Percentiles rank a stretch among this genome's conserved stretches.
Evolutionary conservation across 2,113 vertebrate species (phyloP).

Genomic region (Ia io): DNA sequence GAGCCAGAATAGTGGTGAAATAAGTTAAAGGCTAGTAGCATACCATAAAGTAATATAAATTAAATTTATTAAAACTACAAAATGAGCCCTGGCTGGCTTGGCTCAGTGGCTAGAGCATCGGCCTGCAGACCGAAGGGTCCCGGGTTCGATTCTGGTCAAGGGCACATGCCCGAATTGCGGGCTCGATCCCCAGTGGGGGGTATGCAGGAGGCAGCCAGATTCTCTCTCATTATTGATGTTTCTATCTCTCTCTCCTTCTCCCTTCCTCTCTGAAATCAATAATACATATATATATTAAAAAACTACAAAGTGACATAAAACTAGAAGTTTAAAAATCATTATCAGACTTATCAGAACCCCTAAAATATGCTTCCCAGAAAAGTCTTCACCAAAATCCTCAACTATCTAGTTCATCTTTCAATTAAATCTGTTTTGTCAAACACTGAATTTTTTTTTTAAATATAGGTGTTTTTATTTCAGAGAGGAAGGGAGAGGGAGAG

Average conservation of each 20-base stretch:
- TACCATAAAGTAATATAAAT: not conserved
- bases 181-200: too few species aligned
- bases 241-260: too few species aligned
- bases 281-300: slow-evolving; percentile 3
- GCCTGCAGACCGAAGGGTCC: too few species aligned
- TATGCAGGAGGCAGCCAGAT: too few species aligned
- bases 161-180: too few species aligned
- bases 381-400: not conserved
- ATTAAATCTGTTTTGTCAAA: slow-evolving; percentile 14
- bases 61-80: slow-evolving; percentile 5
- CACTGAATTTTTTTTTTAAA: not conserved
- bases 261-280: not conserved
- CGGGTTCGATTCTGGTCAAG: too few species aligned
- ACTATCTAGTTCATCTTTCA: not conserved
- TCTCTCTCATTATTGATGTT: too few species aligned
- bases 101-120: too few species aligned
- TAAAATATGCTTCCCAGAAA: not conserved
- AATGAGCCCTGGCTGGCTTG: not conserved
- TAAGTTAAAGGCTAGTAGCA: not conserved
- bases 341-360: slow-evolving; percentile 2
- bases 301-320: slow-evolving; percentile 6
- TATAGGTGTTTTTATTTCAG: too few species aligned
- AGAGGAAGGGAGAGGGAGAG: too few species aligned
- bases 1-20: not conserved
- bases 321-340: not conserved